phyloP scores from a whole-genome alignment of 2,797 vertebrate genomes.

The Selene dorsalis region DNA sequence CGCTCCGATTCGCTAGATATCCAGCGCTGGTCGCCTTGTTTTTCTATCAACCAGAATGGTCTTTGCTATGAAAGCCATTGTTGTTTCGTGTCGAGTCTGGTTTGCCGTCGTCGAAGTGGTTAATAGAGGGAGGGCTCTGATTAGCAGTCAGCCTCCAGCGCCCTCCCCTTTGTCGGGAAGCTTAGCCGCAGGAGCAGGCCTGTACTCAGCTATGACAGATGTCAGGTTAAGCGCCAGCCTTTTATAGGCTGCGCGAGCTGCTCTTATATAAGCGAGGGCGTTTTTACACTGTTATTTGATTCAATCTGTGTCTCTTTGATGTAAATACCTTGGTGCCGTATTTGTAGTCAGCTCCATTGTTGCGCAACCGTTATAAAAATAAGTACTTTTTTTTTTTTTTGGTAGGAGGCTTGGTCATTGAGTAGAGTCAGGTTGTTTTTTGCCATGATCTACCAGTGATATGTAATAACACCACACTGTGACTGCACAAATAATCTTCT shows the following conservation, averaged over 20 bases:
- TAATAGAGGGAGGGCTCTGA: slow-evolving; percentile 75
- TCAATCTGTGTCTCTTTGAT: slow-evolving; percentile 1
- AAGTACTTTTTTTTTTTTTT: no score
- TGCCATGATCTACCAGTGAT: slow-evolving; percentile 16
- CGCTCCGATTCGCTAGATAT: slow-evolving; percentile 2
- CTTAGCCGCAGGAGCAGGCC: slow-evolving; percentile 32
- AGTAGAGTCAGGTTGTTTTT: slow-evolving; percentile 19
- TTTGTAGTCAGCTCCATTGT: not conserved
- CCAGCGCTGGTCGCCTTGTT: slow-evolving; percentile 36
- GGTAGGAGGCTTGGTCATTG: not conserved
- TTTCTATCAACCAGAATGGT: not conserved
- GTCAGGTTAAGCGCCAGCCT: slow-evolving; percentile 33
- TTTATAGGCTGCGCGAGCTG: slow-evolving; percentile 33
- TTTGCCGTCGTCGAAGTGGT: slow-evolving; percentile 69
- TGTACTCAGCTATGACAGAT: slow-evolving; percentile 45
- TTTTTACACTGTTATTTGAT: slow-evolving; percentile 14
- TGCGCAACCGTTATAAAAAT: not conserved
- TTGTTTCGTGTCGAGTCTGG: slow-evolving; percentile 37
- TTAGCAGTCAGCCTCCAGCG: slow-evolving; percentile 7
- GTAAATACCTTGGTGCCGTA: not conserved
- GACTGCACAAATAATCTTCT: slow-evolving; percentile 36
- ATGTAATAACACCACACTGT: slow-evolving; percentile 32
- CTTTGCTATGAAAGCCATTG: slow-evolving; percentile 54
- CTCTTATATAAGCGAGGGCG: slow-evolving; percentile 54
- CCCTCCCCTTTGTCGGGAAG: slow-evolving; percentile 44